Percentiles rank a stretch among this genome's conserved stretches.
phyloP scores from a whole-genome alignment of 2,113 vertebrate species.

The Erinaceus europaeus region DNA sequence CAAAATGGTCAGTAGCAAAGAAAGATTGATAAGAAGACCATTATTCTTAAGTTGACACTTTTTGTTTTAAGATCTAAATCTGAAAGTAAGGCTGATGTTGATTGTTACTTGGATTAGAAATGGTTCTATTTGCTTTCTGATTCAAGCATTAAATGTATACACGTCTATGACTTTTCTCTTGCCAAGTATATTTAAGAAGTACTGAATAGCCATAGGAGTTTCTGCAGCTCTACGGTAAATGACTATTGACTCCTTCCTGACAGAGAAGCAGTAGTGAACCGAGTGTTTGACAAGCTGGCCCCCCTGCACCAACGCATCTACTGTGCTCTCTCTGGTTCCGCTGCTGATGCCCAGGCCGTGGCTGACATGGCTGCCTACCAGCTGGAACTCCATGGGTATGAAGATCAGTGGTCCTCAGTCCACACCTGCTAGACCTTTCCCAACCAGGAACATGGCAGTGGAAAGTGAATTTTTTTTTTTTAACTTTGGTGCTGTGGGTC shows the following conservation, averaged over 20 bases:
- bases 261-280: conserved; percentile 87
- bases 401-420: background rate
- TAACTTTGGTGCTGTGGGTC: too few relatives aligned
- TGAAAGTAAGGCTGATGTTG: background rate
- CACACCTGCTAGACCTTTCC: background rate
- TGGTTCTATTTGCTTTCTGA: background rate
- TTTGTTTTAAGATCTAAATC: conserved; percentile 4
- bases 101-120: background rate
- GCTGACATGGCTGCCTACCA: conserved; percentile 89
- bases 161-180: background rate
- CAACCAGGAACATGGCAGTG: background rate
- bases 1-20: background rate
- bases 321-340: conserved; percentile 91
- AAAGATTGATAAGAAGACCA: background rate
- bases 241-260: background rate
- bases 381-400: conserved; percentile 90
- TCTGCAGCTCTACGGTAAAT: background rate
- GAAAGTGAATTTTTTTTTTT: too few relatives aligned
- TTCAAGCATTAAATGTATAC: background rate
- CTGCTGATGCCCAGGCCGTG: conserved; percentile 90
- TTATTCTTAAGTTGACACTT: background rate
- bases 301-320: conserved; percentile 88
- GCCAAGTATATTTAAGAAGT: background rate
- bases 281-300: conserved; percentile 91
- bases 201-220: background rate